These are phyloP conservation scores for Rugalucina vietnamica DNA, from an alignment of 2,888 invertebrate species.

Conservation along the genomic window DNA sequence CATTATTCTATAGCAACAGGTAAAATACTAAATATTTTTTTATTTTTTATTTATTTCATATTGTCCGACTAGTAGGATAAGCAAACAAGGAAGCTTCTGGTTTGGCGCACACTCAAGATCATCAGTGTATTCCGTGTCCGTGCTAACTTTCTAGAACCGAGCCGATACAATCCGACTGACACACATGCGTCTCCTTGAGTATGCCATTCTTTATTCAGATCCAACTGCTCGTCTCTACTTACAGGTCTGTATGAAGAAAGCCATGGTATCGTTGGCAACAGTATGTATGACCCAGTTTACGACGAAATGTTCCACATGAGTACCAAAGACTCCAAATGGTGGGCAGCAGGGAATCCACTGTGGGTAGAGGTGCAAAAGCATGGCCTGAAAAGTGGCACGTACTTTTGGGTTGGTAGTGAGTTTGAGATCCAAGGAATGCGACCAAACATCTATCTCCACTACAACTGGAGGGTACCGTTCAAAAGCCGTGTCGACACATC, in stretches of 20 bases:
- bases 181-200: too few relatives aligned
- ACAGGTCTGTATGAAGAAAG: slow-evolving; percentile 88
- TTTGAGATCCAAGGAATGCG: slow-evolving; percentile 85
- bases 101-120: too few relatives aligned
- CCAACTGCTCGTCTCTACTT: too few relatives aligned
- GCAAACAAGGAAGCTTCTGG: too few relatives aligned
- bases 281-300: slow-evolving; percentile 86
- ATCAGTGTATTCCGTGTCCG: too few relatives aligned
- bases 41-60: too few relatives aligned
- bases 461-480: slow-evolving; percentile 84
- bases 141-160: too few relatives aligned
- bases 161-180: too few relatives aligned
- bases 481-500: slow-evolving; percentile 86
- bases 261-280: slow-evolving; percentile 89
- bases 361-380: slow-evolving; percentile 85
- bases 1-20: slow-evolving; percentile 88
- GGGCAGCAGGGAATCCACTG: slow-evolving; percentile 74
- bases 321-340: slow-evolving; percentile 65
- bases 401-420: slow-evolving; percentile 88
- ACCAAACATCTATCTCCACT: slow-evolving; percentile 80
- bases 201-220: too few relatives aligned
- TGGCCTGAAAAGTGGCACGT: slow-evolving; percentile 85
- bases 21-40: slow-evolving; percentile 25
- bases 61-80: too few relatives aligned
- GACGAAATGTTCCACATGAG: slow-evolving; percentile 64